Percentiles rank a stretch among this genome's conserved stretches.
phyloP scores from a whole-genome alignment of 2,113 vertebrate genomes.

The Globicephala melas region DNA sequence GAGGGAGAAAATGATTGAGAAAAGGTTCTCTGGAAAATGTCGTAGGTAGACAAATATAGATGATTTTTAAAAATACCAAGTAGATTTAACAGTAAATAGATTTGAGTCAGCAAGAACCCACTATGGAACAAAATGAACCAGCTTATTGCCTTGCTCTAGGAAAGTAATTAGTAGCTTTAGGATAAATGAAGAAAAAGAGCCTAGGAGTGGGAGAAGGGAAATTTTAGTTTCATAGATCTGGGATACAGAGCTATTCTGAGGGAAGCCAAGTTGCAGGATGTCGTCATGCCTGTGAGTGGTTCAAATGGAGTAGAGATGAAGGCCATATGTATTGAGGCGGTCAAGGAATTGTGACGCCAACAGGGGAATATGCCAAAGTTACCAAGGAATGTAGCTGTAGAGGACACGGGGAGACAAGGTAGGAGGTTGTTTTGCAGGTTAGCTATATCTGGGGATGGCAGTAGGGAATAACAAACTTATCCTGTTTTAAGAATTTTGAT shows the following conservation, averaged over 20 bases:
- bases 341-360: background rate
- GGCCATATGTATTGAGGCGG: background rate
- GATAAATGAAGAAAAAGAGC: background rate
- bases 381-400: background rate
- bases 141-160: background rate
- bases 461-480: background rate
- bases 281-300: background rate
- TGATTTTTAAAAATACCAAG: background rate
- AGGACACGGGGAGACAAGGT: background rate
- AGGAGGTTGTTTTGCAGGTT: background rate
- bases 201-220: background rate
- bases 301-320: background rate
- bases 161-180: background rate
- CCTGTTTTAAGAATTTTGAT: background rate
- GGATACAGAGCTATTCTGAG: background rate
- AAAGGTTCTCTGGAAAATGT: background rate
- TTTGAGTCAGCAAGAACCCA: background rate
- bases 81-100: conserved; percentile 25
- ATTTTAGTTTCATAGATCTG: background rate
- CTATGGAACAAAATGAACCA: background rate
- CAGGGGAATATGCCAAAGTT: background rate
- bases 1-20: background rate
- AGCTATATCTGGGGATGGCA: background rate
- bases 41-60: background rate
- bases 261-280: background rate